Base-by-base conservation (phyloP, 2,888 invertebrate genomes). In the Thereva nobilitata region DNA sequence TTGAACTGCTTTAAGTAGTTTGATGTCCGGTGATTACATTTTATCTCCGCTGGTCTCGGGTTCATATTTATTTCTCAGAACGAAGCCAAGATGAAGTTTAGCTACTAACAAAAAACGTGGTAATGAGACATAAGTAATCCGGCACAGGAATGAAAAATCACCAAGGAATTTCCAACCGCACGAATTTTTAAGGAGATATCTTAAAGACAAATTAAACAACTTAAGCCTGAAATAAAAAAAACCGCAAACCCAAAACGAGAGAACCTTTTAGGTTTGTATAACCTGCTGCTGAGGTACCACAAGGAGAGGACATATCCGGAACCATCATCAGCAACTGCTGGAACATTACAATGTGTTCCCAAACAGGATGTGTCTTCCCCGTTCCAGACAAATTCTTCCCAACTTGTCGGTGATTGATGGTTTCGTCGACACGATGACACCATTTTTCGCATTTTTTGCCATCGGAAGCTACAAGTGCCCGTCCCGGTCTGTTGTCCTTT, bases 1-100 rank as follows among this genome's bases (percentile, higher is more conserved):
- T 61, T 61, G 61, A 61, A 61, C 61, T 61, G 61, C 50, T 61
- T 61, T 61, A 61, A 61, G 61, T 61, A 61, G 61, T 61, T 61
- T 61, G 61, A 61, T 61, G 61, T 61, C 61, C 61, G 61, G 61
- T 61, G 61, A 61, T 61, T 61, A 61, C 49, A 61, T 61, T 61
- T 61, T 61, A 61, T 61, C 61, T 61, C 61, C 41, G 50, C 40
- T 50, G 50, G 50, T 50, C 50, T 40, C 61, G 61, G 61, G 23
- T 50, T 50, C 34, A 37, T 50, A 61, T 61, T 61, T 50, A 61
- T 61, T 50, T 61, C 41, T n/a, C 34, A 23, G 10, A 34, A 9
- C 7, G 6, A 61, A 12, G 57, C 10, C 37, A 59, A 59, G 38
- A 38, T 10, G 57, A 49, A 61, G 61, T 61, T 23, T 23, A 23